Evolutionary conservation across 2,888 invertebrate species (phyloP).

Genomic region (Folsomia manolachei): DNA sequence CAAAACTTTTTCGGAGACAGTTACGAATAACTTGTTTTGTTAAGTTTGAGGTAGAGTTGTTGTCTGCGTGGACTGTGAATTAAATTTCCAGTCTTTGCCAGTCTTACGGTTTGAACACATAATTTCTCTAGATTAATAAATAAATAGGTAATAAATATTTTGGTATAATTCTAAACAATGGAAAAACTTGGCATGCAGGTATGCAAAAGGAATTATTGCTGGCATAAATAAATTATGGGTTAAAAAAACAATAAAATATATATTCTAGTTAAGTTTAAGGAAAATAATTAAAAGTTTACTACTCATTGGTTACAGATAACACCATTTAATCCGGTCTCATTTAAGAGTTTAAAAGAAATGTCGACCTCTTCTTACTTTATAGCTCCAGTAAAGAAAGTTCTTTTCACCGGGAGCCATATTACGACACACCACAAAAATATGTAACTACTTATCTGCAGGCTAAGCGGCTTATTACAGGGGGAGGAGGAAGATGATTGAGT

Average conservation of each 20-base stretch:
- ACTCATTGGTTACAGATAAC: constrained; percentile 13
- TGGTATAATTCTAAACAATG: no score
- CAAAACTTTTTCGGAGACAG: background rate
- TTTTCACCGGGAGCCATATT: background rate
- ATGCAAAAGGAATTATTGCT: background rate
- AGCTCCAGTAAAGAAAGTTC: background rate
- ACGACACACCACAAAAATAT: background rate
- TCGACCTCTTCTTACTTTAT: no score
- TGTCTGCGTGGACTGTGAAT: constrained; percentile 30
- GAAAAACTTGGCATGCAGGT: no score
- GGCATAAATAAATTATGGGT: background rate
- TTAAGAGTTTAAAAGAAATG: background rate
- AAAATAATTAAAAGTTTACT: background rate
- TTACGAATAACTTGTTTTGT: background rate
- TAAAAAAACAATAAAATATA: background rate
- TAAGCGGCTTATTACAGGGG: no score
- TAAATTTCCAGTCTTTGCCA: constrained; percentile 45
- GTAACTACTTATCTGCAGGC: no score
- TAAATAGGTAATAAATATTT: constrained; percentile 19
- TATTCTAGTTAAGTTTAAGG: background rate
- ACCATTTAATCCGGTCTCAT: constrained; percentile 6
- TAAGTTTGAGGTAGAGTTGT: constrained; percentile 47
- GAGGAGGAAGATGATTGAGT: no score
- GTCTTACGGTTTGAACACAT: no score
- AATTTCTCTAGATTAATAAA: no score